Evolutionary conservation across 2,113 vertebrate species (phyloP), one percentile per base, ranked within the genome.

Genomic region (Ameiurus melas): DNA sequence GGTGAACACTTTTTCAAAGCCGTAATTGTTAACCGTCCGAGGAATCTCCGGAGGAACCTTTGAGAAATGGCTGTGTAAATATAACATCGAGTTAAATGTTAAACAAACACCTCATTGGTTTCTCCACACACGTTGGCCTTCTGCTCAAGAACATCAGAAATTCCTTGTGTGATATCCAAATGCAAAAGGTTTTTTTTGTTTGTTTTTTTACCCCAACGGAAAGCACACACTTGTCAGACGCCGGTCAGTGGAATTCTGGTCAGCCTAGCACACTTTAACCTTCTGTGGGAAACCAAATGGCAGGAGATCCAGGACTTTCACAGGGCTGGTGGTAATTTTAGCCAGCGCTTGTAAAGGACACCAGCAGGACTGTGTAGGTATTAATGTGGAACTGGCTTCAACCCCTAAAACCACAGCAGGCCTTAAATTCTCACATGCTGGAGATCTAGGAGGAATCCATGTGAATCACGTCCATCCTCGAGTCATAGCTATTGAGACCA

Each of bases 171-270:
- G 87, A 66, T 68, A 82, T 87, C 22, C 57, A 73, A 62, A 55
- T 62, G 33, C 39, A 68, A 27, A 68, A 53, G 51, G 47, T 47
- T 47, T 8, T 47, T 47, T 8, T 47, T 43, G 6, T 43, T 19
- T 85, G 57, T 83, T 27, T 71, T 85, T 58, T 27, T 1, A 30
- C 58, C 36, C 20, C 8, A 14, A 25, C 2, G 30, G 80, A 93
- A 88, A 82, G 88, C 90, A 91, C 86, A 73, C 75, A 90, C 90
- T 91, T 89, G 86, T 94, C 91, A 94, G 89, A 91, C 83, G 87
- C 86, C 3, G 33, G 33, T 60, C 22, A 86, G 90, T 92, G 91
- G 90, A 90, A 90, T 90, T n/a, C 17, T 55, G 86, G 86, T 55
- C 36, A 84, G 68, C 7, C 53, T 43, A 47, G 62, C 43, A 75